Base-by-base conservation (phyloP, 2,888 invertebrate species). In the Aphrophora alni region DNA sequence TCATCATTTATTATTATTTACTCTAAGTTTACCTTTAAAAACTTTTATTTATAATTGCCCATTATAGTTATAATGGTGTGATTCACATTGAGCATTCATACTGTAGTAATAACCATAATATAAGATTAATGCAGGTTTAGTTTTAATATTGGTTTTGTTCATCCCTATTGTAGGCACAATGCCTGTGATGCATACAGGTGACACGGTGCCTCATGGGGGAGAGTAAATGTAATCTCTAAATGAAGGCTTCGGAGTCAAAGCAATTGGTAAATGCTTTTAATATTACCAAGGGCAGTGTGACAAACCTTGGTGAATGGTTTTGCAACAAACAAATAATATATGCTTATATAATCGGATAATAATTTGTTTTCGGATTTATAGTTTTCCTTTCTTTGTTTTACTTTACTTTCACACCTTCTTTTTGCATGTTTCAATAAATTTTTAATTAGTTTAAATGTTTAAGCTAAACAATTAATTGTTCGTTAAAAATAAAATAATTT, bases 211-310 rank as follows among this genome's bases (percentile, higher is more conserved):
- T 21, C 59, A 59, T 59, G 59, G 59, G 59, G 21, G 59, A 21
- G 59, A 59, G 21, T 59, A 59, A 59, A 59, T 21, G 12, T 21
- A 21, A 59, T 44, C 4, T 10, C 44, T 44, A 44, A 44, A 44
- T 14, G 44, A 44, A 8, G 44, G 59, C 21, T 1, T n/a, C 10
- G 59, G 59, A 21, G 59, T 21, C 14, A 14, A 44, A 4, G 10
- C 10, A 4, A 44, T 44, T 17, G 44, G 44, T 44, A 44, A 44
- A 44, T 44, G 17, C 44, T 12, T 89, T 89, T 76, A 82, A 79
- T 33, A 80, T 82, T 78, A 77, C 74, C 69, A 74, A 38, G 74
- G 74, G 27, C 44, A 74, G 38, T 44, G 24, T 74, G 44, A 38
- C 44, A 24, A 74, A 33, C 74, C 38, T 74, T 38, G 74, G 27